Base-by-base conservation (phyloP, 2,888 invertebrate genomes). In the Dichetophora obliterata region DNA sequence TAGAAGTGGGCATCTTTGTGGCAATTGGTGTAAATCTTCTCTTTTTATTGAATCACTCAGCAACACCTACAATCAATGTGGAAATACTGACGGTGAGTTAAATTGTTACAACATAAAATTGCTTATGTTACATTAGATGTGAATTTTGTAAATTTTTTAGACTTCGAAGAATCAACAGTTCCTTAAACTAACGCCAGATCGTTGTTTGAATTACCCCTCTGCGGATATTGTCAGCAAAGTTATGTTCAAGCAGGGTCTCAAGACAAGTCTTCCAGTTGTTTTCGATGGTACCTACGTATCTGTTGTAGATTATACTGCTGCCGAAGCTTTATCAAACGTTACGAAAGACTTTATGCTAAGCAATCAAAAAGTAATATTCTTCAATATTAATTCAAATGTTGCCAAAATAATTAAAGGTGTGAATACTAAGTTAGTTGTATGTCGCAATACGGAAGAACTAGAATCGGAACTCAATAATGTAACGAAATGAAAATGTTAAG, bases 181-280 rank as follows among this genome's bases (percentile, higher is more conserved):
- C 88, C 90, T 96, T 68, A 93, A 95, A 92, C 91, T 96, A 80
- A 96, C 95, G 43, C 96, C 96, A 11, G 96, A 96, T 89, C 93
- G 96, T 80, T 96, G 96, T 87, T 91, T 97, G 61, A 95, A 96
- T 87, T 97, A 96, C 90, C 96, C 96, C n/a, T 96, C 96, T 0
- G 95, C 95, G 78, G 96, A 96, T 89, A 96, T 96, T 90, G 95
- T 97, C 78, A 91, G 95, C 79, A 94, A 95, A 85, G 91, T 95
- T 80, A 95, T 97, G 68, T 94, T 94, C 77, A 96, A 96, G 89
- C 93, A 93, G 84, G 95, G 95, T 79, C 90, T 91, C n/a, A 92
- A 92, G 57, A 82, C 85, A 3, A 80, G 83, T 0, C 84, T 93
- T 78, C 95, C 96, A 2, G 95, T 96, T 61, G 95, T 96, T 50